phyloP scores from a whole-genome alignment of 2,797 vertebrate genomes.

The Xiphophorus birchmanni region DNA sequence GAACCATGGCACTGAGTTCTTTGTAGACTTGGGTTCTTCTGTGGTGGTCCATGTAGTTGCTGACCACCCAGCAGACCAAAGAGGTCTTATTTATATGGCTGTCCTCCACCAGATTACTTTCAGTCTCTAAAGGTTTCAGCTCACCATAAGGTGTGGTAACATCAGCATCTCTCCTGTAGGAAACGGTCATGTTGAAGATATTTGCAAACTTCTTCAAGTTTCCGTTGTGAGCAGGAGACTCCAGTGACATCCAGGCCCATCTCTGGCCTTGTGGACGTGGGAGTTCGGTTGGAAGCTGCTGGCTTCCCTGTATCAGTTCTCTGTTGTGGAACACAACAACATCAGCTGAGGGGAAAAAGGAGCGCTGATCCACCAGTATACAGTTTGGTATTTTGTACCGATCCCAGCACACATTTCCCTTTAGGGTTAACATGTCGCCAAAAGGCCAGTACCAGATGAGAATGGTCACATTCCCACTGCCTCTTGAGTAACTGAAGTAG shows the following conservation, averaged over 20 bases:
- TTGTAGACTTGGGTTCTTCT: slow-evolving; percentile 80
- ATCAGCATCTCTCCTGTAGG: slow-evolving; percentile 88
- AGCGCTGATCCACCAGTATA: slow-evolving; percentile 73
- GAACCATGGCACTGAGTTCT: slow-evolving; percentile 76
- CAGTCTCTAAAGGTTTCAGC: slow-evolving; percentile 64
- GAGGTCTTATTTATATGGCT: slow-evolving; percentile 75
- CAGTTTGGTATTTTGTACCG: slow-evolving; percentile 78
- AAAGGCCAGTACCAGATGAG: too few species aligned
- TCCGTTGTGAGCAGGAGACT: slow-evolving; percentile 80
- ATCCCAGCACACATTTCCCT: slow-evolving; percentile 73
- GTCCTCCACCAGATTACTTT: slow-evolving; percentile 8
- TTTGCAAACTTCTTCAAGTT: slow-evolving; percentile 64
- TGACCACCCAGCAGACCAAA: slow-evolving; percentile 90
- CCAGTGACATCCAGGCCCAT: slow-evolving; percentile 94
- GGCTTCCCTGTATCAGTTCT: slow-evolving; percentile 61
- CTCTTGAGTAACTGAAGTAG: too few species aligned
- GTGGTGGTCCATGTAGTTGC: slow-evolving; percentile 82
- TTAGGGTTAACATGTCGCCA: slow-evolving; percentile 37
- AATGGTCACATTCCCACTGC: too few species aligned
- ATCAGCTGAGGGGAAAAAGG: slow-evolving; percentile 69
- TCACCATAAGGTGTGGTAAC: slow-evolving; percentile 87
- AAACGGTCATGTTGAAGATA: slow-evolving; percentile 92
- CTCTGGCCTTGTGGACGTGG: slow-evolving; percentile 77
- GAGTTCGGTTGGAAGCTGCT: slow-evolving; percentile 75
- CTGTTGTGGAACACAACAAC: slow-evolving; percentile 89